phyloP scores from a whole-genome alignment of 2,113 vertebrate species.

The Todiramphus chloris region DNA sequence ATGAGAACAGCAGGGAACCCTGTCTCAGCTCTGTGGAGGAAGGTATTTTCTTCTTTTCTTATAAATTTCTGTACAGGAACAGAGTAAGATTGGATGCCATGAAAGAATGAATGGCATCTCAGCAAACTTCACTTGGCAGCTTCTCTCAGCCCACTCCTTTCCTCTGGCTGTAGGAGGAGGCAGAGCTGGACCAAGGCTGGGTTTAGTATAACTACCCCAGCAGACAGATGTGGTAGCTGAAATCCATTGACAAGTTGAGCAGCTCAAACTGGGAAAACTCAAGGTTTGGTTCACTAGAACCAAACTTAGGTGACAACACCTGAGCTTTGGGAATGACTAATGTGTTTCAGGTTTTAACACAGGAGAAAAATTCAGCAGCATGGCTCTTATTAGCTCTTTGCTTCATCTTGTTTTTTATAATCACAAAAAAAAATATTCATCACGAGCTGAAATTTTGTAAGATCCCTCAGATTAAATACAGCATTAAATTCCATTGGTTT shows the following conservation, averaged over 20 bases:
- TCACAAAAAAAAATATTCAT: not conserved
- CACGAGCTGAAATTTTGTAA: not conserved
- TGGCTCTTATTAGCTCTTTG: not conserved
- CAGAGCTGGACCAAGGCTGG: not conserved
- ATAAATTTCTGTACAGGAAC: not conserved
- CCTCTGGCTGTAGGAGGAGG: not conserved
- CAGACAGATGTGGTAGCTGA: not conserved
- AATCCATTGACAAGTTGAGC: not conserved
- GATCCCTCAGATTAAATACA: not conserved
- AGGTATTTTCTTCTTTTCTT: not conserved
- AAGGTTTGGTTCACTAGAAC: not conserved
- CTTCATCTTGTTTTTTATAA: not conserved
- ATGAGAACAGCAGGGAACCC: not conserved
- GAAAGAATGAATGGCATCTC: not conserved
- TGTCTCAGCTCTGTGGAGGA: not conserved
- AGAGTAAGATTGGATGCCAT: not conserved
- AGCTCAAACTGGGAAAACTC: not conserved
- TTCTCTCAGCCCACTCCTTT: not conserved
- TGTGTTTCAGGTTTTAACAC: not conserved
- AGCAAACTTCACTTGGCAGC: not conserved
- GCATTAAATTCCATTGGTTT: not conserved
- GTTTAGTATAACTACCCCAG: not conserved
- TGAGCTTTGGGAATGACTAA: not conserved
- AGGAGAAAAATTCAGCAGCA: not conserved
- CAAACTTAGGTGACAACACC: not conserved